A percentile compares a stretch with the other conserved stretches of the same genome.
Conservation (phyloP, 2,888 invertebrate species). For the Lasioglossum marginatum region DNA sequence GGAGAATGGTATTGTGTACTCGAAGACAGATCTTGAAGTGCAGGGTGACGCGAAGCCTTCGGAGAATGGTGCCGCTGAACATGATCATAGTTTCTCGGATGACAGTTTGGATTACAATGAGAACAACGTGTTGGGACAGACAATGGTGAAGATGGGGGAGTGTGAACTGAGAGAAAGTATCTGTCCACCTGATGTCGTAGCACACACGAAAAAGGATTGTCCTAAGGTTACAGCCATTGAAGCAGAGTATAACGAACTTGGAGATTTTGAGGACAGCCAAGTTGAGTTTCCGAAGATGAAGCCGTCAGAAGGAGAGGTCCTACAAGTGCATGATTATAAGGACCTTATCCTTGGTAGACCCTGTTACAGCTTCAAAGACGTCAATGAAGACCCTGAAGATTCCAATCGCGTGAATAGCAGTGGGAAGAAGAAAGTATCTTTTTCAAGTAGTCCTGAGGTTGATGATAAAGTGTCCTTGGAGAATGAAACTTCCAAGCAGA, state of each 20-base stretch:
- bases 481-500: conserved; percentile 5
- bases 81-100: conserved; percentile 76
- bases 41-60: not conserved
- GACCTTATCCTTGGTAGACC: conserved; percentile 69
- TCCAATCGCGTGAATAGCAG: not conserved
- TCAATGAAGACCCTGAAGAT: conserved; percentile 19
- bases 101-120: conserved; percentile 75
- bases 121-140: conserved; percentile 17
- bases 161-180: conserved; percentile 44
- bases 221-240: conserved; percentile 6
- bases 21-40: not conserved
- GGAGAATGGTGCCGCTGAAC: conserved; percentile 48
- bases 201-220: conserved; percentile 74
- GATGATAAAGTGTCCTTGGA: conserved; percentile 30
- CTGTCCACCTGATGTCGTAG: conserved; percentile 78
- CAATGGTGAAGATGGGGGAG: conserved; percentile 20
- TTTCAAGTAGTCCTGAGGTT: conserved; percentile 41
- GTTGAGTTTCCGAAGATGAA: conserved; percentile 72
- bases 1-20: not conserved
- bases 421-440: conserved; percentile 72
- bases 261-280: conserved; percentile 70
- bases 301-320: conserved; percentile 3
- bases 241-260: conserved; percentile 26
- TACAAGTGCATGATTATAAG: conserved; percentile 68
- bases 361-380: conserved; percentile 21